Evolutionary conservation across 2,797 vertebrate species (phyloP).

Genomic region (Alcedo atthis): DNA sequence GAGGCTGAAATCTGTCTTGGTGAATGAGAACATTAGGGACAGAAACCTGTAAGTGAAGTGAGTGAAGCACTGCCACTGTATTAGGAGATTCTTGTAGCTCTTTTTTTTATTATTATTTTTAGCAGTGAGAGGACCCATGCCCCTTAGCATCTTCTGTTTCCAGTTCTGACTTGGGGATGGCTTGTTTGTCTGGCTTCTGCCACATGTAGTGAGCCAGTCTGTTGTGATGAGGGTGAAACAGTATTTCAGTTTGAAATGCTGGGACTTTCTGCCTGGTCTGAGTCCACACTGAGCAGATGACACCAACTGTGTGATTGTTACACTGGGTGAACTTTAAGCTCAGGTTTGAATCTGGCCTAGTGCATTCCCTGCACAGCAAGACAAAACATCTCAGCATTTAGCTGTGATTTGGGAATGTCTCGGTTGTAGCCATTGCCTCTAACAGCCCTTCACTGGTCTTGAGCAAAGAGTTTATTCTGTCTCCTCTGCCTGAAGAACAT

Average conservation of each 20-base stretch:
- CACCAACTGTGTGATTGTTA: background rate
- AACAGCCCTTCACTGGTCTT: background rate
- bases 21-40: background rate
- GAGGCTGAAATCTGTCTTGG: background rate
- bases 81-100: background rate
- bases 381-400: background rate
- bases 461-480: background rate
- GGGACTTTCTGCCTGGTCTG: background rate
- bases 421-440: background rate
- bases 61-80: background rate
- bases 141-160: background rate
- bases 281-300: background rate
- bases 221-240: background rate
- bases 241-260: background rate
- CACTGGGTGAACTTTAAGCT: background rate
- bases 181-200: background rate
- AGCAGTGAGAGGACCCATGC: background rate
- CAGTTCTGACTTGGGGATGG: background rate
- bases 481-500: background rate
- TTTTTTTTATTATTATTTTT: background rate
- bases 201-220: background rate
- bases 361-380: background rate
- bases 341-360: background rate
- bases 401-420: background rate
- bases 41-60: conserved; percentile 39